A percentile compares a stretch with the other conserved stretches of the same genome.
Evolutionary conservation across 2,113 vertebrate genomes (phyloP).

Genomic region (Elanoides forficatus): DNA sequence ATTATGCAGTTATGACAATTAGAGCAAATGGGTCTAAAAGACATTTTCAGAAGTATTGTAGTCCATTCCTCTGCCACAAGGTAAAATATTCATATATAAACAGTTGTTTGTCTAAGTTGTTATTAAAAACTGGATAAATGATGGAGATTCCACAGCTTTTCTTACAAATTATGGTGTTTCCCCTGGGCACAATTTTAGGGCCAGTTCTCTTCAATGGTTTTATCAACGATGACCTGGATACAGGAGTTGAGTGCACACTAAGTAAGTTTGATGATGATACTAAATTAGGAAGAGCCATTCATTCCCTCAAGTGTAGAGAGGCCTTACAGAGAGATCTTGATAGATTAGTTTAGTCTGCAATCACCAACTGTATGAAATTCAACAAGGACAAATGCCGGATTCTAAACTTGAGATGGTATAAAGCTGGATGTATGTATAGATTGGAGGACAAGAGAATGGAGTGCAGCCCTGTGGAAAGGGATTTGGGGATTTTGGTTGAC

Average conservation of each 20-base stretch:
- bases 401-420: background rate
- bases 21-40: background rate
- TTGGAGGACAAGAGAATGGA: background rate
- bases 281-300: background rate
- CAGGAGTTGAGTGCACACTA: background rate
- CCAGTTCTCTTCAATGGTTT: background rate
- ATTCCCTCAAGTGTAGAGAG: background rate
- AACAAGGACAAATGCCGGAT: background rate
- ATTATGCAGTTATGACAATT: background rate
- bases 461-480: background rate
- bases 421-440: background rate
- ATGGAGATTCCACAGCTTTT: background rate
- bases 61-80: background rate
- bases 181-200: background rate
- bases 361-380: background rate
- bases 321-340: background rate
- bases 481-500: background rate
- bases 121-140: background rate
- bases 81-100: background rate
- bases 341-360: background rate
- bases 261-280: background rate
- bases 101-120: background rate
- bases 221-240: background rate
- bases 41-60: background rate
- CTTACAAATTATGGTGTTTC: background rate